These are phyloP conservation scores for Torymus auratus DNA, from an alignment of 2,888 invertebrate species.

Conservation along the genomic window DNA sequence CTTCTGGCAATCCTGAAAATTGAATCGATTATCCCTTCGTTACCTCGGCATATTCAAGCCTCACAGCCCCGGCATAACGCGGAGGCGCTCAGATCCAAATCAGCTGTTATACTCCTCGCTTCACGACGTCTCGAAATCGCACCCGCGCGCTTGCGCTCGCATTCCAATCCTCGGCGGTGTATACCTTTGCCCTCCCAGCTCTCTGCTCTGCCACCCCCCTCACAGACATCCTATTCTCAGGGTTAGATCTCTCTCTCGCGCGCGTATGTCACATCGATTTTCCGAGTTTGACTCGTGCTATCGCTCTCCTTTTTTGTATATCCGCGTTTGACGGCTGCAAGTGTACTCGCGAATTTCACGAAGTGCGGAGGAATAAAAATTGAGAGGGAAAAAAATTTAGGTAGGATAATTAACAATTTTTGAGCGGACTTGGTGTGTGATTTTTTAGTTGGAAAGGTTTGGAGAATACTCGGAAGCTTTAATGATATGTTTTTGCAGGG, in stretches of 20 bases:
- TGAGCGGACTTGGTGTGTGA: no score
- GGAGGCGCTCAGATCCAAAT: conserved; percentile 20
- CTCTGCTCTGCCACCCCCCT: neutral
- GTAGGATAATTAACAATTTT: no score
- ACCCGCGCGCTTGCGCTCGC: neutral
- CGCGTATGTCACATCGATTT: conserved; percentile 49
- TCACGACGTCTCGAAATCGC: conserved; percentile 9
- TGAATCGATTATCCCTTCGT: neutral
- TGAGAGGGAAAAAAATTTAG: no score
- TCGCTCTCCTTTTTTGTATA: neutral
- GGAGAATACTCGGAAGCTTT: no score
- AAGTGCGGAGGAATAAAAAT: no score
- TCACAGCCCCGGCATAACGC: neutral
- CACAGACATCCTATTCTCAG: neutral
- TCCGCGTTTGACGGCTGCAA: neutral
- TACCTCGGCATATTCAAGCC: neutral
- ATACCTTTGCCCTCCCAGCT: neutral
- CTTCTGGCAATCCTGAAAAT: no score
- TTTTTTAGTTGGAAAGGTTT: no score
- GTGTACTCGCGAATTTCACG: no score
- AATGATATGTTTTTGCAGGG: no score
- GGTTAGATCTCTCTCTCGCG: no score
- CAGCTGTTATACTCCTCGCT: conserved; percentile 31
- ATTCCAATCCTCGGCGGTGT: neutral
- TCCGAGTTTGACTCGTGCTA: conserved; percentile 24